Evolutionary conservation across 2,797 vertebrate genomes (phyloP).

Genomic region (Chaenodraco wilsoni): DNA sequence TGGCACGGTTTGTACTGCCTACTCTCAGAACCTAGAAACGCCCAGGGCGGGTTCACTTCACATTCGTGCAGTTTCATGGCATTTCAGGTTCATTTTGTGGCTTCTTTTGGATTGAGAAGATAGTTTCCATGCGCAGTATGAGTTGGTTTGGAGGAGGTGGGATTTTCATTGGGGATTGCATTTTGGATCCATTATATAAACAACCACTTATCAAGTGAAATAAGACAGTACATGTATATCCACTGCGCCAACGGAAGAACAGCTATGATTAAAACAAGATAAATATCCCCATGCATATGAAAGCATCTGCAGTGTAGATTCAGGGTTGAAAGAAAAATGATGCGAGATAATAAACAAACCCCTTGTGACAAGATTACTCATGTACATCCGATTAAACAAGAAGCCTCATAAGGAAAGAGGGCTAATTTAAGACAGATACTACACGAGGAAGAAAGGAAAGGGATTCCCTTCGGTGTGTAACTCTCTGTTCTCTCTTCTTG

Average conservation of each 20-base stretch:
- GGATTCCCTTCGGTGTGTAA: conserved; percentile 37
- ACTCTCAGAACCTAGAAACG: conserved; percentile 43
- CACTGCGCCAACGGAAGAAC: background rate
- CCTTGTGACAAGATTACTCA: conserved; percentile 4
- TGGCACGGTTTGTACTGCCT: conserved; percentile 49
- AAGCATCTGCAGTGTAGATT: conserved; percentile 9
- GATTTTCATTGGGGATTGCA: background rate
- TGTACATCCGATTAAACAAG: conserved; percentile 10
- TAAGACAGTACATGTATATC: background rate
- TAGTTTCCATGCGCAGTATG: background rate
- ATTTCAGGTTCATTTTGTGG: conserved; percentile 12
- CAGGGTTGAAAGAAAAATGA: background rate
- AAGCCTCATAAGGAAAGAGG: conserved; percentile 3
- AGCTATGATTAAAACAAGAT: background rate
- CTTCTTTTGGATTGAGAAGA: conserved; percentile 8
- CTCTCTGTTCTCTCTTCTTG: conserved; percentile 15
- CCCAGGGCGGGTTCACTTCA: conserved; percentile 13
- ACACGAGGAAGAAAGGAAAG: conserved; percentile 15
- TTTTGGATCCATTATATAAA: conserved; percentile 21
- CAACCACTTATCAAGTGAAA: background rate
- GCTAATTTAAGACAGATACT: background rate
- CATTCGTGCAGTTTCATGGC: conserved; percentile 10
- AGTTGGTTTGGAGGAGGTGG: conserved; percentile 36
- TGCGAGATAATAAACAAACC: background rate
- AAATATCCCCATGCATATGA: background rate